phyloP scores from a whole-genome alignment of 2,113 vertebrate species.

The Orientallactaga bullata region DNA sequence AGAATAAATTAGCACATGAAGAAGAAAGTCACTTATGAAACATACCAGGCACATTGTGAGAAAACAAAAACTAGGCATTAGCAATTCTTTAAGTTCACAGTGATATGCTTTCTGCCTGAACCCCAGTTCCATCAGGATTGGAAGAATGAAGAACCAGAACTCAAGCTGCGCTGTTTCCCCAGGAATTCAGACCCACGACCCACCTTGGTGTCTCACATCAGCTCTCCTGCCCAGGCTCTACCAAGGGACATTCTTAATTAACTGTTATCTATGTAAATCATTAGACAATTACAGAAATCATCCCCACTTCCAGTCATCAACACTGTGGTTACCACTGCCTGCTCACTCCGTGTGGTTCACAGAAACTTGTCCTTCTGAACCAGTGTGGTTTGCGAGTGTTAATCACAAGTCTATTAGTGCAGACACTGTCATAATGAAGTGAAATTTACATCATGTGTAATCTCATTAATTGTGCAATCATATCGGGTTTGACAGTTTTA shows the following conservation, averaged over 20 bases:
- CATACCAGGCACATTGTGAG: background rate
- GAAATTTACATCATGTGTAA: constrained; percentile 78
- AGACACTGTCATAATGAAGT: constrained; percentile 66
- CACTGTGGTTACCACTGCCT: rapidly evolving
- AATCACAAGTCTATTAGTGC: constrained; percentile 42
- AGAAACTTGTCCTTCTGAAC: constrained; percentile 50
- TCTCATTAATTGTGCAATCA: constrained; percentile 77
- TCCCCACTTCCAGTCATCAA: background rate
- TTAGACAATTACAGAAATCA: background rate
- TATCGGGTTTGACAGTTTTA: constrained; percentile 76
- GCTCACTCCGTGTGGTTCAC: rapidly evolving
- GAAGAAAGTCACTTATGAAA: background rate
- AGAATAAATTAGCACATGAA: rapidly evolving
- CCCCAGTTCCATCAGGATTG: background rate
- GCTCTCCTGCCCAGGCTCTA: background rate
- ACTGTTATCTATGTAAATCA: constrained; percentile 2
- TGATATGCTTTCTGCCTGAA: background rate
- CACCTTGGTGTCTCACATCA: rapidly evolving
- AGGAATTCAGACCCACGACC: background rate
- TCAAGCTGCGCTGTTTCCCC: background rate
- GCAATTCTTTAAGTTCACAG: background rate
- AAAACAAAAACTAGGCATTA: background rate
- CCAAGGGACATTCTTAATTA: background rate
- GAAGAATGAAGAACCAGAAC: background rate
- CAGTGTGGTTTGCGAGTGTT: background rate